These are phyloP conservation scores for Ophioninae sp. DNA, from an alignment of 2,888 invertebrate genomes.

Conservation along the genomic window DNA sequence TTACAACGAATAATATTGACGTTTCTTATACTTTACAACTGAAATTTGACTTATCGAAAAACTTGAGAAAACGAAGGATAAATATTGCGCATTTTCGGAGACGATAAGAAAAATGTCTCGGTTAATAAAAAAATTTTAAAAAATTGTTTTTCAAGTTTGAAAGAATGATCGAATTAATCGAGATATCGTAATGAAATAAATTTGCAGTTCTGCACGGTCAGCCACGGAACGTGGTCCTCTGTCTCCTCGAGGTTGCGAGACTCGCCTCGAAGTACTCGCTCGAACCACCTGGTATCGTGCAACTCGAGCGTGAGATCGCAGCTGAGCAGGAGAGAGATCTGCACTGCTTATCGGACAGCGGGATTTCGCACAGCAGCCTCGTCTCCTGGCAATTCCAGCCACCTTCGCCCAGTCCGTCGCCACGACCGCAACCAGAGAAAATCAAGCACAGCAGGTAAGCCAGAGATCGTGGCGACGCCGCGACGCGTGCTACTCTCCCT, in stretches of 20 bases:
- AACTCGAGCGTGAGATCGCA: slow-evolving; percentile 93
- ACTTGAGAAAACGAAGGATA: no score
- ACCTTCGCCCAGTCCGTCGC: slow-evolving; percentile 80
- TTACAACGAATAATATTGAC: no score
- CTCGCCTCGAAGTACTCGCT: slow-evolving; percentile 89
- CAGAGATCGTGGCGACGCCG: neutral
- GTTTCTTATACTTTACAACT: no score
- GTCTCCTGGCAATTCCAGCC: slow-evolving; percentile 87
- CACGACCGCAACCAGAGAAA: slow-evolving; percentile 80
- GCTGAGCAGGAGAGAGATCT: slow-evolving; percentile 87
- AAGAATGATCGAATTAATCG: neutral
- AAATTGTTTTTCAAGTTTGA: neutral
- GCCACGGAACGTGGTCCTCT: slow-evolving; percentile 91
- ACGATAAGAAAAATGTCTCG: no score
- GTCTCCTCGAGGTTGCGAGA: slow-evolving; percentile 92
- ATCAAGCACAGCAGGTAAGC: slow-evolving; percentile 83
- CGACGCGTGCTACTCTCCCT: neutral
- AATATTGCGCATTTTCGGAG: no score
- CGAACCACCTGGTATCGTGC: slow-evolving; percentile 91
- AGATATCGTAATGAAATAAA: neutral
- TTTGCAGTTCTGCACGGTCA: slow-evolving; percentile 89
- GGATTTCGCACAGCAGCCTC: slow-evolving; percentile 83
- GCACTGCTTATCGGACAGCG: slow-evolving; percentile 83
- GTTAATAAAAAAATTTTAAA: neutral
- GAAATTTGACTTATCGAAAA: no score